Evolutionary conservation across 2,797 vertebrate genomes (phyloP).

Genomic region (Sebastes nivosus): DNA sequence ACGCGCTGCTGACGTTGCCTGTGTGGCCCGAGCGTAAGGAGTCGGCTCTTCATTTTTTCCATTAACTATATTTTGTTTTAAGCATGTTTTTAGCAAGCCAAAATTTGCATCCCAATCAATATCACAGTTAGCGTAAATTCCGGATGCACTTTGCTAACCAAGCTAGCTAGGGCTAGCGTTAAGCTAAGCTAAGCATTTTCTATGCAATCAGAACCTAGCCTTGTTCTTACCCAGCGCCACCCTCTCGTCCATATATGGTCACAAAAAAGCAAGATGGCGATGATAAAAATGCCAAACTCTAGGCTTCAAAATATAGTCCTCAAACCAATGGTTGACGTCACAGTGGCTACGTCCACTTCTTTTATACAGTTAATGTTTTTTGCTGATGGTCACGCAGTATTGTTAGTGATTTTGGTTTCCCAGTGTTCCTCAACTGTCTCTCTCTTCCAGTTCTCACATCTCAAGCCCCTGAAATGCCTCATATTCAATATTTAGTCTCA

Average conservation of each 20-base stretch:
- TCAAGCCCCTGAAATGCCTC: background rate
- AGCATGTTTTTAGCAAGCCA: accelerated
- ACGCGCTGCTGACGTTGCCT: too few species aligned
- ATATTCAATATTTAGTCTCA: background rate
- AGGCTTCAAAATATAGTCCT: background rate
- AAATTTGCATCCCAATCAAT: background rate
- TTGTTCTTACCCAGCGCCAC: background rate
- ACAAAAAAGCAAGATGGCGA: background rate
- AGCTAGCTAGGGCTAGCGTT: background rate
- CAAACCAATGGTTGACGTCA: background rate
- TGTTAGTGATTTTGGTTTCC: background rate
- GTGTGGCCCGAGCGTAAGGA: background rate
- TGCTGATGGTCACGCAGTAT: background rate
- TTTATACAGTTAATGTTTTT: background rate
- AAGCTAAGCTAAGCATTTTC: background rate
- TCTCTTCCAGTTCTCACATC: background rate
- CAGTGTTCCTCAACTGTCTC: background rate
- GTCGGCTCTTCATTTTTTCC: background rate
- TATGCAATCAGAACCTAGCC: background rate
- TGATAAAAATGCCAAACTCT: background rate
- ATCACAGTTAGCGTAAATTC: background rate
- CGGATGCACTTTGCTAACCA: background rate
- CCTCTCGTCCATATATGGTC: background rate
- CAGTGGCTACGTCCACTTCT: background rate
- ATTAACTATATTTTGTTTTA: too few species aligned